Conservation (phyloP, 2,797 vertebrate species). For the Sus cebifrons region DNA sequence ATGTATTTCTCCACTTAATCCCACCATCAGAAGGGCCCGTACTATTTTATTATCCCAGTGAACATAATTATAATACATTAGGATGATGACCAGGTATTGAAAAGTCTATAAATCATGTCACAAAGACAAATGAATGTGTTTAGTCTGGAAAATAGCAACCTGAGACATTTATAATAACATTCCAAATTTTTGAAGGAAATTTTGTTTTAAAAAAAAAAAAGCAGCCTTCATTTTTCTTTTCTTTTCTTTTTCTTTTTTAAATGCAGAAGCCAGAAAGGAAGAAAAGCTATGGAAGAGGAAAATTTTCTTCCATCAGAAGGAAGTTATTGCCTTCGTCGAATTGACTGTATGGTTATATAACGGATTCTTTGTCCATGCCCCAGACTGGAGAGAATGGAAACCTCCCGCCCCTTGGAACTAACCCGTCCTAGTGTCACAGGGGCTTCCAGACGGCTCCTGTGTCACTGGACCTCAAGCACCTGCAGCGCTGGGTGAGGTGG, state of each 20-base stretch:
- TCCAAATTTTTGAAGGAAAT: not conserved
- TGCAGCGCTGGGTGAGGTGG: too few species aligned
- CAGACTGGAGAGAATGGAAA: not conserved
- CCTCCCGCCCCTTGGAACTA: not conserved
- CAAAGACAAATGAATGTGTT: constrained; percentile 40
- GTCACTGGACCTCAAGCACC: not conserved
- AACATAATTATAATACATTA: constrained; percentile 55
- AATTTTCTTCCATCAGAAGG: not conserved
- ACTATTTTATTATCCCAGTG: constrained; percentile 54
- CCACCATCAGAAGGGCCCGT: not conserved
- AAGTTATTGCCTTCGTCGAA: not conserved
- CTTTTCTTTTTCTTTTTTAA: not conserved
- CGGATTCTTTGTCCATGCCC: too few species aligned
- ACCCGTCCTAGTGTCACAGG: too few species aligned
- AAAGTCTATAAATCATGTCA: constrained; percentile 67
- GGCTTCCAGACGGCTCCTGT: accelerated
- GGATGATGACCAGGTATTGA: not conserved
- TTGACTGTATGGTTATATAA: accelerated
- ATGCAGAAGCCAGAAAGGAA: not conserved
- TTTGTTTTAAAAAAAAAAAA: too few species aligned
- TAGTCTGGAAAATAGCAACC: not conserved
- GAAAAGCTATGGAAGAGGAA: not conserved
- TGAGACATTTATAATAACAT: not conserved
- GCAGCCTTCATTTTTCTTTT: too few species aligned
- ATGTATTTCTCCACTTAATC: constrained; percentile 63